phyloP scores from a whole-genome alignment of 2,888 invertebrate species.

The Mylabris sibirica region DNA sequence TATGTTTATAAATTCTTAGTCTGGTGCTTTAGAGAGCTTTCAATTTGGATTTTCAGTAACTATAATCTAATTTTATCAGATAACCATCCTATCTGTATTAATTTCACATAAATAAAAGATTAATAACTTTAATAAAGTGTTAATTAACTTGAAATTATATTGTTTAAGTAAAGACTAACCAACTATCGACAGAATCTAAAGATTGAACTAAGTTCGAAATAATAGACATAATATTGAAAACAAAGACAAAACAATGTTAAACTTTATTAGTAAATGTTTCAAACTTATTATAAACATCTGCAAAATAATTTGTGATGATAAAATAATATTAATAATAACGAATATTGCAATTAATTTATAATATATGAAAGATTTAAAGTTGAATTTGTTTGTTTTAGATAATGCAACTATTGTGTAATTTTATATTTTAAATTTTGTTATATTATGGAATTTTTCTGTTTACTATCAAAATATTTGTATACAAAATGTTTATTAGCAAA shows the following conservation, averaged over 20 bases:
- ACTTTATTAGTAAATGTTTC: neutral
- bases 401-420: neutral
- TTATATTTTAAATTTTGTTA: neutral
- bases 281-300: too few relatives aligned
- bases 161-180: neutral
- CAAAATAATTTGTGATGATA: too few relatives aligned
- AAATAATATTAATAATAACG: too few relatives aligned
- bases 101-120: neutral
- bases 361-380: neutral
- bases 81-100: neutral
- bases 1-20: neutral
- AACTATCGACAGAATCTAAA: too few relatives aligned
- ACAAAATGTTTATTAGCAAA: neutral
- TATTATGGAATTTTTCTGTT: neutral
- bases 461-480: neutral
- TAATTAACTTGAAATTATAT: neutral
- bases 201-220: neutral
- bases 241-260: neutral
- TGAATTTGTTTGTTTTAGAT: neutral
- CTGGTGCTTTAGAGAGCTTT: neutral
- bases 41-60: neutral
- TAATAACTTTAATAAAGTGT: neutral
- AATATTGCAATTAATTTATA: too few relatives aligned
- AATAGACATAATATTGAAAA: neutral
- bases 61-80: neutral